A percentile compares a stretch with the other conserved stretches of the same genome.
phyloP scores from a whole-genome alignment of 2,888 invertebrate genomes.

The Euzophera pinguis region DNA sequence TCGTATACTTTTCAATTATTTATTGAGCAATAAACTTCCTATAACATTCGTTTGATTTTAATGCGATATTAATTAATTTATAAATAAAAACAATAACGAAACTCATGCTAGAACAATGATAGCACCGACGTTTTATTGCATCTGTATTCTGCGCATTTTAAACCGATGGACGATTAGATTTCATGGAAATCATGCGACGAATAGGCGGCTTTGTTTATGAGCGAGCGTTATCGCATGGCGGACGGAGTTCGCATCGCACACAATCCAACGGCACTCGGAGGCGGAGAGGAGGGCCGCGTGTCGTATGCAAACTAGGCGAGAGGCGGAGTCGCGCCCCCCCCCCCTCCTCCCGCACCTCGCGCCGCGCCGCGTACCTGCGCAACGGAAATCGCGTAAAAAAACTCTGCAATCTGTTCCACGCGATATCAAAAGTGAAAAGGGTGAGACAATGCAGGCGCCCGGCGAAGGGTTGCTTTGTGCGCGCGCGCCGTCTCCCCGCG shows the following conservation, averaged over 20 bases:
- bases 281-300: slow-evolving; percentile 14
- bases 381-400: slow-evolving; percentile 47
- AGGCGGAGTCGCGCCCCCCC: slow-evolving; percentile 35
- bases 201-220: background rate
- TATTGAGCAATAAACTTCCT: too few relatives aligned
- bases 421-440: slow-evolving; percentile 46
- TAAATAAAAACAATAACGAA: background rate
- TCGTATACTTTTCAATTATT: too few relatives aligned
- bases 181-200: background rate
- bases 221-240: slow-evolving; percentile 7
- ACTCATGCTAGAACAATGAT: background rate
- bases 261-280: background rate
- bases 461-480: slow-evolving; percentile 43
- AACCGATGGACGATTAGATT: background rate
- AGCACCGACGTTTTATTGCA: background rate
- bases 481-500: slow-evolving; percentile 38
- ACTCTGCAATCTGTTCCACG: slow-evolving; percentile 52
- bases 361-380: slow-evolving; percentile 31
- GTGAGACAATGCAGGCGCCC: slow-evolving; percentile 28
- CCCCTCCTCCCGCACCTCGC: slow-evolving; percentile 24
- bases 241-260: background rate
- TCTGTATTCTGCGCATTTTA: background rate
- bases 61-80: background rate
- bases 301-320: slow-evolving; percentile 52
- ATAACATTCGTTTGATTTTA: too few relatives aligned